Conservation (phyloP, 2,888 invertebrate genomes). For the Bugula neritina region DNA sequence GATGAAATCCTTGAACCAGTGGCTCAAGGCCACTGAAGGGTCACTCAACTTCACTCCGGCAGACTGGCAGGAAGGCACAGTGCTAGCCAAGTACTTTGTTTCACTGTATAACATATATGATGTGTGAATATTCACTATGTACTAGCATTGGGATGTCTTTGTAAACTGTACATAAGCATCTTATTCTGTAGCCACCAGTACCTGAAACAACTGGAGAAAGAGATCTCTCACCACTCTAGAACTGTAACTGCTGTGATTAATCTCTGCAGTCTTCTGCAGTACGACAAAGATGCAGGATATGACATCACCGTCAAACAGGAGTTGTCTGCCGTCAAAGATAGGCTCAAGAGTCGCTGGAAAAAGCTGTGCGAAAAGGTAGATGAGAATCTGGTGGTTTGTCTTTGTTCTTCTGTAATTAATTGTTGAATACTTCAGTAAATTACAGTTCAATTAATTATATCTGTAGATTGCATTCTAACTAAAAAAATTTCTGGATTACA, state of each 20-base stretch:
- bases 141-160: no score
- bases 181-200: constrained; percentile 20
- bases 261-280: constrained; percentile 19
- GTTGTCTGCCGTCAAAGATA: constrained; percentile 14
- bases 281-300: constrained; percentile 21
- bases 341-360: constrained; percentile 8
- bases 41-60: constrained; percentile 12
- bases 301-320: background rate
- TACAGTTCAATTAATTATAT: no score
- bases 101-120: no score
- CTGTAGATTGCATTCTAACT: background rate
- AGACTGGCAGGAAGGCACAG: background rate
- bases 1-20: constrained; percentile 19
- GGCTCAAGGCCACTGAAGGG: constrained; percentile 7
- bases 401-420: no score
- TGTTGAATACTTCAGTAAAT: no score
- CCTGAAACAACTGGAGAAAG: constrained; percentile 16
- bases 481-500: no score
- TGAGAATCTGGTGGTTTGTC: no score
- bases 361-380: constrained; percentile 14
- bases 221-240: constrained; percentile 14
- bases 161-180: no score
- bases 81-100: constrained; percentile 5
- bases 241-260: constrained; percentile 20
- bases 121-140: no score